These are phyloP conservation scores for Thecophora atra DNA, from an alignment of 2,888 invertebrate genomes.

Conservation along the genomic window DNA sequence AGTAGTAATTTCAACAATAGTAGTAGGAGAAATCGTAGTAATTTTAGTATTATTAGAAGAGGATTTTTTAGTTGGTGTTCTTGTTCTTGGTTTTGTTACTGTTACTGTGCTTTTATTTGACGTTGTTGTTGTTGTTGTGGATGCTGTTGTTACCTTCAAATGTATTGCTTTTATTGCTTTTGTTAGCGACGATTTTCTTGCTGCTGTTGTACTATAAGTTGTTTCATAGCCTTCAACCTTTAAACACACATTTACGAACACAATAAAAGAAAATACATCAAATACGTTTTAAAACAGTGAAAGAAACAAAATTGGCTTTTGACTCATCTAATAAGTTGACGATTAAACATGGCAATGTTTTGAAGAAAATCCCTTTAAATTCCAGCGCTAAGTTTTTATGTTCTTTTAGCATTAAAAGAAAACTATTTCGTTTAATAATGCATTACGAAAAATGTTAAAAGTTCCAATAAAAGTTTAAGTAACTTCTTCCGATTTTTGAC, in stretches of 20 bases:
- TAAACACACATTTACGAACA: constrained; percentile 6
- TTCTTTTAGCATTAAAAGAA: too few species aligned
- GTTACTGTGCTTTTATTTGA: not conserved
- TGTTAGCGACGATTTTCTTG: not conserved
- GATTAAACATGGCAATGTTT: too few species aligned
- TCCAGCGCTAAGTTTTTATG: too few species aligned
- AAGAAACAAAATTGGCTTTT: not conserved
- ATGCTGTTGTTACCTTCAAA: not conserved
- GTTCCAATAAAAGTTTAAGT: too few species aligned
- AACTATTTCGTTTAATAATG: too few species aligned
- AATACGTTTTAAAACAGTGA: not conserved
- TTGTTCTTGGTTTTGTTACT: not conserved
- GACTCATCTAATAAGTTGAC: too few species aligned
- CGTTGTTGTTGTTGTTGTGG: constrained; percentile 4
- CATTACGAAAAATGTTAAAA: not conserved
- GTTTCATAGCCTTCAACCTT: constrained; percentile 30
- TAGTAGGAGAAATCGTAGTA: constrained; percentile 21
- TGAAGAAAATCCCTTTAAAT: too few species aligned
- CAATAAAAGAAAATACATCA: not conserved
- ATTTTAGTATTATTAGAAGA: constrained; percentile 6
- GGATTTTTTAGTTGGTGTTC: not conserved
- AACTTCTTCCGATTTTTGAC: too few species aligned
- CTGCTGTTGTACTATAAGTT: constrained; percentile 9
- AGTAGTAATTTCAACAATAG: constrained; percentile 17
- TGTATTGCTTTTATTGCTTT: constrained; percentile 7